Conservation (phyloP, 2,113 vertebrate species). For the Actenoides lindsayi region DNA sequence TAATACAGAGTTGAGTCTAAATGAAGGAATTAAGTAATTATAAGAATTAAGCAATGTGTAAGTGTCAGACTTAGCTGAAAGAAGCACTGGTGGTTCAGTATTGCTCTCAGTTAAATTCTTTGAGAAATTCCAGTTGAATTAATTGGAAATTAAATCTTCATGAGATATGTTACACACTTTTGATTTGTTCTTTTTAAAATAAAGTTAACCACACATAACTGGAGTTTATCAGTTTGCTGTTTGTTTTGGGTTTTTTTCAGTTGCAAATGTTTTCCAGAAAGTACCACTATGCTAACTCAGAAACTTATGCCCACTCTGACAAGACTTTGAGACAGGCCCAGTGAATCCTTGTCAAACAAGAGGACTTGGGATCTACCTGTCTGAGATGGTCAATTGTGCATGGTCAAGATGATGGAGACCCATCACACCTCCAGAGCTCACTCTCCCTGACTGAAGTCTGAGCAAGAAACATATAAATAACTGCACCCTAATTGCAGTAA, state of each 20-base stretch:
- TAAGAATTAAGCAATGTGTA: not conserved
- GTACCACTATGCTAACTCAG: not conserved
- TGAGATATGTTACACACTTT: not conserved
- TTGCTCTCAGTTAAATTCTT: not conserved
- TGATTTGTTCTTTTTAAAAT: not conserved
- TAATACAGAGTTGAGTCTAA: not conserved
- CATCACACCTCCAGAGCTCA: rapidly evolving
- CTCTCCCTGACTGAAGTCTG: not conserved
- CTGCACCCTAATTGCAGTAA: not conserved
- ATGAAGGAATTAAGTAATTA: not conserved
- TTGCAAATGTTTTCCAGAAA: not conserved
- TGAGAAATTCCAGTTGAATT: not conserved
- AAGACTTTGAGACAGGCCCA: not conserved
- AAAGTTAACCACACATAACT: not conserved
- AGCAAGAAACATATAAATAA: not conserved
- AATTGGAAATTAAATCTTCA: not conserved
- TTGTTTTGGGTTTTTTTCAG: not conserved
- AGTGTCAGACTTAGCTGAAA: not conserved
- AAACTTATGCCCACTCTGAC: not conserved
- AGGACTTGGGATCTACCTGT: not conserved
- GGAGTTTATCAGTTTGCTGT: not conserved
- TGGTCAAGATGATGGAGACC: not conserved
- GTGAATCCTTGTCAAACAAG: not conserved
- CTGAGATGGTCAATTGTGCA: rapidly evolving
- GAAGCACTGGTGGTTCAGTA: not conserved